A percentile compares a stretch with the other conserved stretches of the same genome.
Conservation (phyloP, 2,888 invertebrate species). For the Autographa gamma region DNA sequence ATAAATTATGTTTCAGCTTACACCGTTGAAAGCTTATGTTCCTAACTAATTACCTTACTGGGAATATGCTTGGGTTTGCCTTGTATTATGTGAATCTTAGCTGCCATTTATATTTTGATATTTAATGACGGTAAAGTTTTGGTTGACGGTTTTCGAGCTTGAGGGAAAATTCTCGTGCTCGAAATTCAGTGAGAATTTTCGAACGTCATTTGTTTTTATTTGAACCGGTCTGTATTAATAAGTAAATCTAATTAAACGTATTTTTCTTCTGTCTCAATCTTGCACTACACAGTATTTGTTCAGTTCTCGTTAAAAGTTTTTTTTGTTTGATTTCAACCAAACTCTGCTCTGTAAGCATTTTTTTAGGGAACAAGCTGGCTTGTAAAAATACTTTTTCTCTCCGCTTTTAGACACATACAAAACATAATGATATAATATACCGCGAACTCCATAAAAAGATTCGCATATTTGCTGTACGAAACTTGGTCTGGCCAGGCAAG, state of each 20-base stretch:
- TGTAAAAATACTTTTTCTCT: no score
- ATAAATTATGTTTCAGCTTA: constrained; percentile 44
- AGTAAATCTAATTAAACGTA: neutral
- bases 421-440: no score
- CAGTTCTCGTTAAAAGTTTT: constrained; percentile 33
- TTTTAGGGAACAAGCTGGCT: neutral
- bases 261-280: constrained; percentile 3
- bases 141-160: no score
- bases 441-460: no score
- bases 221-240: neutral
- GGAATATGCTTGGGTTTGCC: constrained; percentile 2
- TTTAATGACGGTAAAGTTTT: neutral
- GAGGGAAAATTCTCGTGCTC: no score
- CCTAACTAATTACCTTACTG: constrained; percentile 14
- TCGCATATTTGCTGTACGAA: no score
- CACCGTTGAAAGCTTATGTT: constrained; percentile 22
- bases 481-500: no score
- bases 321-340: constrained; percentile 17
- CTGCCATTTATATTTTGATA: neutral
- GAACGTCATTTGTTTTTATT: neutral
- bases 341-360: constrained; percentile 15
- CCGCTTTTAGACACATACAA: no score
- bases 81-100: neutral
- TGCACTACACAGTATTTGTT: neutral
- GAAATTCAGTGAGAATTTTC: no score